phyloP scores from a whole-genome alignment of 2,113 vertebrate genomes.

The Erythrolamprus reginae region DNA sequence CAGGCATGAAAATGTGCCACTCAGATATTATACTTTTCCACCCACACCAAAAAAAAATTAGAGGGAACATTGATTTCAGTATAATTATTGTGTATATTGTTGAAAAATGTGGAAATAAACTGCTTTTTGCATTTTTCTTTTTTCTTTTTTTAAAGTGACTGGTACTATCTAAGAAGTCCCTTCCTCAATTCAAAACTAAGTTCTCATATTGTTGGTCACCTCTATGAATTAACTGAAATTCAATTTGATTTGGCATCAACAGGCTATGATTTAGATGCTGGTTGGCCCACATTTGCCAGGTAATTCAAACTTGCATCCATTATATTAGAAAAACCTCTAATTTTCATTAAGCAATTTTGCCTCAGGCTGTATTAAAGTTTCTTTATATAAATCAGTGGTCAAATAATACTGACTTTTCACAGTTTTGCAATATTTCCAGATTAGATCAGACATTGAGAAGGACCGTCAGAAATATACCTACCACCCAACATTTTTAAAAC shows the following conservation, averaged over 20 bases:
- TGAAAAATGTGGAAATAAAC: neutral
- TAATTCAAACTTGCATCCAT: constrained; percentile 47
- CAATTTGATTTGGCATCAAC: constrained; percentile 87
- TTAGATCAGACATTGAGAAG: neutral
- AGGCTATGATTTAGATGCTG: constrained; percentile 88
- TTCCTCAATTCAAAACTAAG: constrained; percentile 86
- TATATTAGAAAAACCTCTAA: constrained; percentile 7
- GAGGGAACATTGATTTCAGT: no score
- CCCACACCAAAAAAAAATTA: no score
- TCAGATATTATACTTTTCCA: no score
- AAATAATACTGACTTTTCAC: neutral
- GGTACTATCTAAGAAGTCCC: constrained; percentile 93
- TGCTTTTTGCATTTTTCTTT: constrained; percentile 3
- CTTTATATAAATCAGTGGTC: neutral
- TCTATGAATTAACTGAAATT: constrained; percentile 93
- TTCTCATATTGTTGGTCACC: constrained; percentile 85
- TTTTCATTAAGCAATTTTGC: neutral
- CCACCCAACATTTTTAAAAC: neutral
- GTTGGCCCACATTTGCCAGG: constrained; percentile 92
- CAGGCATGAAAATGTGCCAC: no score
- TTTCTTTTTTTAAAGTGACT: constrained; percentile 75
- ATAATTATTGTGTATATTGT: fast-evolving
- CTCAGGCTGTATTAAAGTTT: neutral
- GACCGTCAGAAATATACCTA: neutral
- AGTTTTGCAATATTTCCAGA: neutral